Percentiles rank a stretch among this genome's conserved stretches.
Conservation (phyloP, 1,140 invertebrate species). For the Sinonovacula constricta region DNA sequence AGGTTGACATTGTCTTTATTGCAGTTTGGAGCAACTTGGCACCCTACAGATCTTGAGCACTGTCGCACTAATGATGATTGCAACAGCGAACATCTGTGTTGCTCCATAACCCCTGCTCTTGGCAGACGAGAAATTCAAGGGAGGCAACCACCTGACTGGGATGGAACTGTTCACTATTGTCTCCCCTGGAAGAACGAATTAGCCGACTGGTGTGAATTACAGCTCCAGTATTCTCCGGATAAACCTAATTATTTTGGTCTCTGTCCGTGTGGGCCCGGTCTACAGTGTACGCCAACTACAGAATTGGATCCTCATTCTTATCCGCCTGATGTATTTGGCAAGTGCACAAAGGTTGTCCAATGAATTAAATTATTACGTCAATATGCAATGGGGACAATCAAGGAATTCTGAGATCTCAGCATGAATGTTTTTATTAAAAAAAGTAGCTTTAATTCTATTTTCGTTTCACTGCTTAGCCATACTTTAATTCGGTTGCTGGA, state of each 20-base stretch:
- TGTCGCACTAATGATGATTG: conserved; percentile 29
- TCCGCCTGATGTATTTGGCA: conserved; percentile 61
- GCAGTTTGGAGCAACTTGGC: no score
- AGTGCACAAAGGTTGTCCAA: conserved; percentile 46
- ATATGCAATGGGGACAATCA: no score
- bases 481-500: no score
- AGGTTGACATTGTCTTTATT: no score
- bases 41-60: conserved; percentile 12
- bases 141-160: conserved; percentile 44
- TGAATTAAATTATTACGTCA: neutral
- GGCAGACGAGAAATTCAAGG: conserved; percentile 49
- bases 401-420: no score
- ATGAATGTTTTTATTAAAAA: no score
- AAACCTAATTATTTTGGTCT: conserved; percentile 58
- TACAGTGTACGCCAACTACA: conserved; percentile 57
- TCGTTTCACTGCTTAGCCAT: no score
- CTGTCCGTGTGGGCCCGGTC: conserved; percentile 66
- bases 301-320: conserved; percentile 61
- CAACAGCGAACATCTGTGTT: conserved; percentile 51
- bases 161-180: conserved; percentile 66
- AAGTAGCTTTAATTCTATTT: no score
- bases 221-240: conserved; percentile 52
- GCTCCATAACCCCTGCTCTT: conserved; percentile 63
- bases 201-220: conserved; percentile 62
- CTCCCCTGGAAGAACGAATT: conserved; percentile 64